Conservation (phyloP, 2,113 vertebrate species). For the Monopterus albus region DNA sequence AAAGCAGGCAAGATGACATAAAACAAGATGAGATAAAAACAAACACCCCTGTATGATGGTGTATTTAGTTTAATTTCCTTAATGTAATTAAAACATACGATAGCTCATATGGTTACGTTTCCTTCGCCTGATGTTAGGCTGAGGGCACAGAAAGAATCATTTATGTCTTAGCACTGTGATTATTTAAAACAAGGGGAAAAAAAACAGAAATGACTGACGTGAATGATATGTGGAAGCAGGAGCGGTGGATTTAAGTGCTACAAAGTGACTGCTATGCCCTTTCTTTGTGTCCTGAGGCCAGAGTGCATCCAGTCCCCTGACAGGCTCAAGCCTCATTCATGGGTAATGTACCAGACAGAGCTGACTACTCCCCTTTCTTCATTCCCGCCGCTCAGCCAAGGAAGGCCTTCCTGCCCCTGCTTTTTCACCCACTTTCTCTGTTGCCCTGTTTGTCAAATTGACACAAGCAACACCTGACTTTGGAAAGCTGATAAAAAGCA, state of each 20-base stretch:
- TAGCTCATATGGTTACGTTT: not conserved
- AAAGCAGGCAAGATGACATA: not conserved
- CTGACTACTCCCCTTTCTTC: slow-evolving; percentile 73
- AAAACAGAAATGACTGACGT: slow-evolving; percentile 24
- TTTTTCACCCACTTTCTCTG: slow-evolving; percentile 53
- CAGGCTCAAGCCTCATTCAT: slow-evolving; percentile 72
- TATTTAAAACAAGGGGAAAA: no score
- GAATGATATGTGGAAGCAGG: slow-evolving; percentile 45
- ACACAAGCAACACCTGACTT: slow-evolving; percentile 13
- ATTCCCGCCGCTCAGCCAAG: slow-evolving; percentile 57
- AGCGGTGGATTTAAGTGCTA: slow-evolving; percentile 59
- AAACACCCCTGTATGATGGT: not conserved
- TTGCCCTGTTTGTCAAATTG: slow-evolving; percentile 38
- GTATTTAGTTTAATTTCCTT: not conserved
- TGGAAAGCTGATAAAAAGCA: not conserved
- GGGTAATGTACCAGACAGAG: slow-evolving; percentile 78
- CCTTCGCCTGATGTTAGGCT: not conserved
- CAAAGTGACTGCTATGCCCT: slow-evolving; percentile 63
- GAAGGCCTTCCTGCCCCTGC: slow-evolving; percentile 41
- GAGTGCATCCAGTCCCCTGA: slow-evolving; percentile 71
- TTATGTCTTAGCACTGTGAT: no score
- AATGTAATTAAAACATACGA: not conserved
- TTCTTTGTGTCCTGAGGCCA: slow-evolving; percentile 67
- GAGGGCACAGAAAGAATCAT: not conserved
- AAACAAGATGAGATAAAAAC: not conserved